A percentile compares a stretch with the other conserved stretches of the same genome.
These are phyloP conservation scores for Heliconius charithonia DNA, from an alignment of 2,888 invertebrate genomes.

Conservation along the genomic window DNA sequence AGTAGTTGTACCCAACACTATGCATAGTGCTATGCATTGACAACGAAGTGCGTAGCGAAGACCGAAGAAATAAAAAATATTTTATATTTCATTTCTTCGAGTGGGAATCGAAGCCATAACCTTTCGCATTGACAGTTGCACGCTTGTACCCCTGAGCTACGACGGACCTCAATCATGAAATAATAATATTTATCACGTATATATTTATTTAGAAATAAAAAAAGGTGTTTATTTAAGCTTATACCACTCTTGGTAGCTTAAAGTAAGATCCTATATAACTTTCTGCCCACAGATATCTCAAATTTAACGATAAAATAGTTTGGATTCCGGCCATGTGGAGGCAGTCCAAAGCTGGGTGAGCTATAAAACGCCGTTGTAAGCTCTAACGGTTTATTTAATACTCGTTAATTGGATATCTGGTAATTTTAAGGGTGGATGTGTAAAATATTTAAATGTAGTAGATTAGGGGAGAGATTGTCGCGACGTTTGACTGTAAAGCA, in stretches of 20 bases:
- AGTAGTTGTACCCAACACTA: too few relatives aligned
- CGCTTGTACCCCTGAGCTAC: too few relatives aligned
- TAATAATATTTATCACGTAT: background rate
- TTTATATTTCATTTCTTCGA: too few relatives aligned
- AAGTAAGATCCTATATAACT: slow-evolving; percentile 30
- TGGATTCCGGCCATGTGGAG: slow-evolving; percentile 42
- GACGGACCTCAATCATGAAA: background rate
- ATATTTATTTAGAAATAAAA: background rate
- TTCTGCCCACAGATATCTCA: slow-evolving; percentile 36
- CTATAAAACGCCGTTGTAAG: slow-evolving; percentile 37
- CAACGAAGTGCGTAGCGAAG: too few relatives aligned
- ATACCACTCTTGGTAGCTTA: slow-evolving; percentile 9
- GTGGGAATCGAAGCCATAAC: too few relatives aligned
- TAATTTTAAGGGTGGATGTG: background rate
- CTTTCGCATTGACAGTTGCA: too few relatives aligned
- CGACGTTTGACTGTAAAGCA: background rate
- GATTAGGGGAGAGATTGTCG: background rate
- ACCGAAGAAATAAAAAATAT: too few relatives aligned
- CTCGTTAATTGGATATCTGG: slow-evolving; percentile 12
- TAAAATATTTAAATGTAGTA: background rate
- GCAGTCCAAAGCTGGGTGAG: slow-evolving; percentile 37
- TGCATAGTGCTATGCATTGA: too few relatives aligned
- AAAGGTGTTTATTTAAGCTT: background rate
- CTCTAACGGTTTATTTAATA: slow-evolving; percentile 27
- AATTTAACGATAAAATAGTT: slow-evolving; percentile 43